Conservation (phyloP, 2,797 vertebrate species). For the Sarcoramphus papa region DNA sequence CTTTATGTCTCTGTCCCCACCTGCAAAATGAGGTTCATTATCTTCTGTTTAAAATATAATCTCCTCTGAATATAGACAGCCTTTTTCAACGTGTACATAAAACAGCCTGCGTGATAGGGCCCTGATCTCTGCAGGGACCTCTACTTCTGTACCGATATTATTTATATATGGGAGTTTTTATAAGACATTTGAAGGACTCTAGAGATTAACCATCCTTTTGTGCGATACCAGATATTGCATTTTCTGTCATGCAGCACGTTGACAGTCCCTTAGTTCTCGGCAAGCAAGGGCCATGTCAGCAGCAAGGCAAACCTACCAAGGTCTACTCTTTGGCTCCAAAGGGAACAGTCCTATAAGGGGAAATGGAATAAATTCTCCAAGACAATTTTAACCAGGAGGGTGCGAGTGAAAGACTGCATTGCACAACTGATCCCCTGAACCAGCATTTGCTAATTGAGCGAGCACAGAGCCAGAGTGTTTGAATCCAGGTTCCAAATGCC, state of each 20-base stretch:
- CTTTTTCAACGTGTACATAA: not conserved
- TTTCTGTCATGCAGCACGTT: not conserved
- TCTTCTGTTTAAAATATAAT: constrained; percentile 37
- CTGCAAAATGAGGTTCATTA: constrained; percentile 52
- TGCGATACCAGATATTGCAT: not conserved
- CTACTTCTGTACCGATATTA: not conserved
- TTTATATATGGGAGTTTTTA: constrained; percentile 12
- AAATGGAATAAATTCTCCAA: not conserved
- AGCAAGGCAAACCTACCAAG: not conserved
- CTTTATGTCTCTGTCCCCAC: constrained; percentile 26
- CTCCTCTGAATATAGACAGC: not conserved
- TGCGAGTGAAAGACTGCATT: not conserved
- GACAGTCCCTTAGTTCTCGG: not conserved
- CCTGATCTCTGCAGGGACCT: constrained; percentile 6
- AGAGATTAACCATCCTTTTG: not conserved
- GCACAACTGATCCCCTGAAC: not conserved
- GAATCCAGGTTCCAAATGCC: not conserved
- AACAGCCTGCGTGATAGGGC: not conserved
- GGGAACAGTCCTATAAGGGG: rapidly evolving
- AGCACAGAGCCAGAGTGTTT: rapidly evolving
- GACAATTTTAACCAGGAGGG: not conserved
- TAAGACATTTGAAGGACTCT: not conserved
- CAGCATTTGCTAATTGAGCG: rapidly evolving
- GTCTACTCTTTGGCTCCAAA: not conserved
- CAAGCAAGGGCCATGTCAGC: not conserved